Evolutionary conservation across 2,888 invertebrate species (phyloP).

Genomic region (Melanostoma scalare): DNA sequence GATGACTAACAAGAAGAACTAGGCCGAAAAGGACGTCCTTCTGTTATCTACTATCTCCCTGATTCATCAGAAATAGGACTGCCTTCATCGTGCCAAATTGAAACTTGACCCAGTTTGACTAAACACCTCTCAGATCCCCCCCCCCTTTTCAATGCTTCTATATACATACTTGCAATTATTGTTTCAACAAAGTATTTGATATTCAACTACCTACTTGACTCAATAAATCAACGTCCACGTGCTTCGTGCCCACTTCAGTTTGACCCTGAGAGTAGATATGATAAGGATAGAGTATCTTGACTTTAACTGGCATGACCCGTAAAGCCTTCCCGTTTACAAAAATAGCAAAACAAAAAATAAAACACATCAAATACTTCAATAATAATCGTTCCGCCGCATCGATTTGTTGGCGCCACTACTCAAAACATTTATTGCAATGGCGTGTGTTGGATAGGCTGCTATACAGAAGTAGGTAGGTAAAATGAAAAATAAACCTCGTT

Average conservation of each 20-base stretch:
- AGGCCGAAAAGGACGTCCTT: no score
- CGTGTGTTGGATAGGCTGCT: slow-evolving; percentile 46
- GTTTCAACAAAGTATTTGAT: neutral
- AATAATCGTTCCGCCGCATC: slow-evolving; percentile 54
- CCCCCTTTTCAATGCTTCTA: no score
- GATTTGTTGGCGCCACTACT: slow-evolving; percentile 68
- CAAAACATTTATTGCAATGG: slow-evolving; percentile 62
- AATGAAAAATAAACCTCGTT: slow-evolving; percentile 36
- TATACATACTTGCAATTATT: no score
- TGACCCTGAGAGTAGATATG: slow-evolving; percentile 26
- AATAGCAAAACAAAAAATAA: slow-evolving; percentile 8
- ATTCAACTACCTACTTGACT: neutral
- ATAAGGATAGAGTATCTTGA: slow-evolving; percentile 23
- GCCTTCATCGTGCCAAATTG: no score
- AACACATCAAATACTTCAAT: slow-evolving; percentile 21
- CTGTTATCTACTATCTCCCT: no score
- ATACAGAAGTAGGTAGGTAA: slow-evolving; percentile 32
- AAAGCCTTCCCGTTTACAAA: slow-evolving; percentile 22
- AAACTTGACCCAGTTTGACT: no score
- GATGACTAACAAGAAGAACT: no score
- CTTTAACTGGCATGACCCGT: slow-evolving; percentile 4
- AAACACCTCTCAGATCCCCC: no score
- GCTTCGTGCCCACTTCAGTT: slow-evolving; percentile 10
- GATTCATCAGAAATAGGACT: no score
- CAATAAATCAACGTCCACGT: neutral